Evolutionary conservation across 2,797 vertebrate genomes (phyloP), one percentile per base, ranked within the genome.

Genomic region (Rallus crepitans): DNA sequence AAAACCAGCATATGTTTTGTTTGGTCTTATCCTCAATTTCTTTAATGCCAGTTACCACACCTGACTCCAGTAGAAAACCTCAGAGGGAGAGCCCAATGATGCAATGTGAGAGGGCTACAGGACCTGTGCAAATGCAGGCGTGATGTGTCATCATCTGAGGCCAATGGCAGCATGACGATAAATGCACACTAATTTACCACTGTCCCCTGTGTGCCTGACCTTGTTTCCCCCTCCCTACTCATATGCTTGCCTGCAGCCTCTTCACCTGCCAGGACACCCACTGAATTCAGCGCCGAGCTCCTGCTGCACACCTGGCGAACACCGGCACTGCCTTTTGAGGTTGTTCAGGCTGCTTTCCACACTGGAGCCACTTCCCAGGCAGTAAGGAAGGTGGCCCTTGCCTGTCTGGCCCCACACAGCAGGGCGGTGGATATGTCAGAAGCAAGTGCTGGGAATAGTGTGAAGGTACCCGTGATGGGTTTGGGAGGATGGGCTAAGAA

Each of bases 351-450:
- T 33, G 63, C 11, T 30, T 66, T 45, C 85, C 56, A 78, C 19
- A 4, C 60, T 42, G 81, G 24, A 65, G 66, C 42, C 0, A 0
- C 50, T 40, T 47, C 47, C 70, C 31, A 65, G 55, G 63, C 65
- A 66, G 55, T 14, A 56, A 23, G 71, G n/a, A n/a, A 56, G 68
- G 48, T 7, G 52, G 27, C 14, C 25, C 39, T 79, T 3, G 3
- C 28, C 11, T 1, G 5, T 7, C 42, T 11, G 9, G 68, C 77
- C 47, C 19, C 0, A 0, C 11, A n/a, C 37, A 60, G 15, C 2
- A 25, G 30, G 40, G 31, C 3, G 2, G 9, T 1, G 11, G n/a
- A 28, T 48, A 75, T 0, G 0, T 3, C 0, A 0, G 52, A 53
- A 85, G 55, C 53, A 45, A 47, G 19, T 9, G 13, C 75, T 61